Conservation (phyloP, 2,888 invertebrate species). For the Girardia tigrina region DNA sequence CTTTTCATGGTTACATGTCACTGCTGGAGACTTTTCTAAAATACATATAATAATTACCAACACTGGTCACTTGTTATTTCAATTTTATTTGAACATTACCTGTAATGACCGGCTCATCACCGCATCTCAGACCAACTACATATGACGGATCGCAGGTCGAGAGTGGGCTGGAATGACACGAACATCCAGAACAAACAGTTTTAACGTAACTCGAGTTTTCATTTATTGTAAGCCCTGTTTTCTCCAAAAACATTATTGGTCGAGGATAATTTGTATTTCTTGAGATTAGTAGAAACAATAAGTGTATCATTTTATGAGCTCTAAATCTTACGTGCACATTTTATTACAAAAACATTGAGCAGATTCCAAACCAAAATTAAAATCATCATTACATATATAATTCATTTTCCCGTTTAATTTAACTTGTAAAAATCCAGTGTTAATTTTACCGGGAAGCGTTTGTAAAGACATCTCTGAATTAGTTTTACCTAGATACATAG, state of each 20-base stretch:
- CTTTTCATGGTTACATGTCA: background rate
- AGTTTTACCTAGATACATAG: background rate
- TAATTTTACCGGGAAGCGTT: background rate
- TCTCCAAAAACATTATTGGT: background rate
- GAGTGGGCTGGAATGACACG: background rate
- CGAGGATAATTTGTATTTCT: background rate
- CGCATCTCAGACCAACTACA: background rate
- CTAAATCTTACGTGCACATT: background rate
- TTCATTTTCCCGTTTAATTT: background rate
- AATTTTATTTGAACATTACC: background rate
- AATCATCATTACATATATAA: conserved; percentile 5
- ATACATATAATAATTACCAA: background rate
- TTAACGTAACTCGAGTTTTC: background rate
- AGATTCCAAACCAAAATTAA: background rate
- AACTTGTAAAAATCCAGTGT: background rate
- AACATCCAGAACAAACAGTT: background rate
- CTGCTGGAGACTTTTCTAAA: background rate
- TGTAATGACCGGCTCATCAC: background rate
- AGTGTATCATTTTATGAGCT: background rate
- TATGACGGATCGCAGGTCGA: background rate
- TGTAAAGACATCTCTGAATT: background rate
- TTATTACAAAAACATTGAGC: background rate
- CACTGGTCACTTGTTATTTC: too few species aligned
- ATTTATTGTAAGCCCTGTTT: background rate
- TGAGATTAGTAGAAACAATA: background rate